Evolutionary conservation across 23 tunicate species (phyloP), one percentile per base, ranked within the genome.

Genomic region (Aplidium turbinatum): DNA sequence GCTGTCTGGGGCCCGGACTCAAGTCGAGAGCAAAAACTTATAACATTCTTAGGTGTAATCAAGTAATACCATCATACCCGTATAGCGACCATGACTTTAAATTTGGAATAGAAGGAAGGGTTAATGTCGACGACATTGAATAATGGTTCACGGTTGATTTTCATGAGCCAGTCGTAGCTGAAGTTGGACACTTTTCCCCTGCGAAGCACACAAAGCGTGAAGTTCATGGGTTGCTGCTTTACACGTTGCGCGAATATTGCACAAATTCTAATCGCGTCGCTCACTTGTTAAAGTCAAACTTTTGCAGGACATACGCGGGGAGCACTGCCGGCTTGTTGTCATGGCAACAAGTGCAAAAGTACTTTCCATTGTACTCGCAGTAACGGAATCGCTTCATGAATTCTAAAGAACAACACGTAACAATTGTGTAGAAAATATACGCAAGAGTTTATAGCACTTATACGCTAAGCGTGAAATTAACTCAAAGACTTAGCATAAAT

Each of bases 281-380:
- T 60, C 5, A 80, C 85, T 72, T 57, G 1, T 57, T 74, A 66
- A 80, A 87, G 64, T 87, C 86, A 31, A 73, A 87, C 32, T 73
- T 80, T 24, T 87, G 76, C 5, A 87, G 52, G 53, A 87, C 35
- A 29, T 80, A 35, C 31, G 78, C 86, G 23, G 94, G 94, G 1
- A 87, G 47, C 38, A 80, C 72, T 2, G 68, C 28, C 54, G 78
- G 39, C 33, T 78, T 78, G 76, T 87, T 80, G 71, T 80, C 86
- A 74, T 87, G 94, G 53, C 94, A 87, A 73, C 82, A 74, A 21
- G 82, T 47, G 36, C 94, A 87, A 51, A 87, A 87, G 45, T 87
- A 87, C 62, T 74, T 78, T 20, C 85, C 85, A 22, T 61, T 46
- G 36, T 78, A 80, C 29, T 87, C 94, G 71, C 94, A 87, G 31